phyloP scores from a whole-genome alignment of 2,888 invertebrate species.

The Fragum sueziense region DNA sequence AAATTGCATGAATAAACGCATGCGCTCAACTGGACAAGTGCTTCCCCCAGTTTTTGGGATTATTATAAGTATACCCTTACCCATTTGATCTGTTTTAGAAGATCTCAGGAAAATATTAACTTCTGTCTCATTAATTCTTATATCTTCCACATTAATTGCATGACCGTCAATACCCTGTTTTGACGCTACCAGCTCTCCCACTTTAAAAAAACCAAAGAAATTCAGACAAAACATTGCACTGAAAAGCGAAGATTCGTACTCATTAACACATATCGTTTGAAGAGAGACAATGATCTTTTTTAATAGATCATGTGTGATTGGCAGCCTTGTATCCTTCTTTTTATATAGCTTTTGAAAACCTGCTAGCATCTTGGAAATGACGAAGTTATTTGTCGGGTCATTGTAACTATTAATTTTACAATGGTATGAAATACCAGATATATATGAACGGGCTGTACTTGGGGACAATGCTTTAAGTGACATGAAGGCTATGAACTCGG shows the following conservation, averaged over 20 bases:
- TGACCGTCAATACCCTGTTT: neutral
- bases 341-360: neutral
- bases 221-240: neutral
- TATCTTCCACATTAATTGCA: neutral
- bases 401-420: slow-evolving; percentile 1
- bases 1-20: neutral
- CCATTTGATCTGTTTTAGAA: neutral
- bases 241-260: neutral
- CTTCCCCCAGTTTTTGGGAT: neutral
- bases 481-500: neutral
- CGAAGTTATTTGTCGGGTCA: neutral
- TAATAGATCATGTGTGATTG: neutral
- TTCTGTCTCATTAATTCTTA: too few species aligned
- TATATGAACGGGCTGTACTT: neutral
- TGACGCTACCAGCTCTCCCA: neutral
- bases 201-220: neutral
- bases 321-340: neutral
- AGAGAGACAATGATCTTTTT: neutral
- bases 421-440: neutral
- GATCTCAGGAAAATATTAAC: neutral
- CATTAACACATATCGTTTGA: neutral
- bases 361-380: neutral
- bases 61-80: neutral
- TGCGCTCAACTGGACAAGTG: neutral
- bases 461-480: neutral